Conservation (phyloP, 2,888 invertebrate species). For the Alloscopus bannaensis region DNA sequence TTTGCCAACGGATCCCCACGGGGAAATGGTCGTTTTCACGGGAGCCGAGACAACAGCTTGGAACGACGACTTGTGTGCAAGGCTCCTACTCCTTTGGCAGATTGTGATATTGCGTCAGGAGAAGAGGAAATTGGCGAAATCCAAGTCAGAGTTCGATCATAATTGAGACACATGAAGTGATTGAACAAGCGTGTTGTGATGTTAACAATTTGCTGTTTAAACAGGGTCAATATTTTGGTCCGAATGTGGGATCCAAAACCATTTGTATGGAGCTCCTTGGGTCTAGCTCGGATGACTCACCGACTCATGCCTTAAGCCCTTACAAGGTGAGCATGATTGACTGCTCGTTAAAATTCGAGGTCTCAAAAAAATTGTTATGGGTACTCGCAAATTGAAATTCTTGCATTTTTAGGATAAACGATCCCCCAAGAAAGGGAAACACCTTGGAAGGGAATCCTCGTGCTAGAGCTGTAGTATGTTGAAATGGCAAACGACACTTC, state of each 20-base stretch:
- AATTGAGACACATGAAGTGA: no score
- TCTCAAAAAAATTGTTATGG: no score
- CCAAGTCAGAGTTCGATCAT: conserved; percentile 62
- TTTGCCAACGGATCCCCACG: conserved; percentile 35
- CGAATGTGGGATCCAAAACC: conserved; percentile 36
- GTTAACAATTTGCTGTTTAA: no score
- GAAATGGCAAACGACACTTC: no score
- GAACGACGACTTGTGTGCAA: conserved; percentile 46
- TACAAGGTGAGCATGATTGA: conserved; percentile 22
- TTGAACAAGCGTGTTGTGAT: no score
- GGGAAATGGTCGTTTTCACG: background rate
- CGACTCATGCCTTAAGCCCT: conserved; percentile 44
- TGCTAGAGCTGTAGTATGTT: no score
- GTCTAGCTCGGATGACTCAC: conserved; percentile 55
- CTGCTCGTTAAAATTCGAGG: no score
- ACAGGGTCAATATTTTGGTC: conserved; percentile 69
- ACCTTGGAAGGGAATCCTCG: conserved; percentile 17
- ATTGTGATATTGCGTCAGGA: conserved; percentile 77
- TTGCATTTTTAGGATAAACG: conserved; percentile 11
- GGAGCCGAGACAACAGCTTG: conserved; percentile 45
- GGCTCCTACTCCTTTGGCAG: conserved; percentile 50
- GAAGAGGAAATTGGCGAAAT: conserved; percentile 76
- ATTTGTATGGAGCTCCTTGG: conserved; percentile 49
- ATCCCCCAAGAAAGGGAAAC: conserved; percentile 28
- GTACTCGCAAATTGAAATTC: no score